phyloP scores from a whole-genome alignment of 2,888 invertebrate genomes.

The Agonopterix arenella region DNA sequence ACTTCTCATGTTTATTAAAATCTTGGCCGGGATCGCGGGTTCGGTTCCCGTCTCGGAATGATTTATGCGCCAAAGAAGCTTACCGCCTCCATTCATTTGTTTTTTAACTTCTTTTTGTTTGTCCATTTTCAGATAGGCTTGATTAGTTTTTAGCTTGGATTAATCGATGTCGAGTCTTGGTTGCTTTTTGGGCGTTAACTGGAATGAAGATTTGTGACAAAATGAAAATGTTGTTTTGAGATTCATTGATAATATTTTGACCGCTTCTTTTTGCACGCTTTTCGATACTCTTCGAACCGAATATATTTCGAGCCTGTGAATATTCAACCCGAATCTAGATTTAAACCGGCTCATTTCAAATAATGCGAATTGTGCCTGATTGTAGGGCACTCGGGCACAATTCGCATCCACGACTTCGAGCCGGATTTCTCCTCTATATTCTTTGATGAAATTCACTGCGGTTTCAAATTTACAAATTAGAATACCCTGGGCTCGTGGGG shows the following conservation, averaged over 20 bases:
- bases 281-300: too few relatives aligned
- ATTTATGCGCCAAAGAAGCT: conserved; percentile 62
- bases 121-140: conserved; percentile 61
- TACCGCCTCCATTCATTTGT: conserved; percentile 70
- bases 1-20: conserved; percentile 71
- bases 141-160: conserved; percentile 70
- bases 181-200: conserved; percentile 27
- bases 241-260: neutral
- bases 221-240: neutral
- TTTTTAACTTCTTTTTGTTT: conserved; percentile 48
- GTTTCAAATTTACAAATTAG: too few relatives aligned
- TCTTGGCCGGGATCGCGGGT: conserved; percentile 48
- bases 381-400: too few relatives aligned
- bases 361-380: too few relatives aligned
- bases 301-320: too few relatives aligned
- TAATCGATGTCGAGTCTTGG: conserved; percentile 42
- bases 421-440: too few relatives aligned
- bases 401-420: too few relatives aligned
- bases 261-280: neutral
- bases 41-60: conserved; percentile 51
- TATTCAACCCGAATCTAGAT: too few relatives aligned
- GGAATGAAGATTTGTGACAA: conserved; percentile 31
- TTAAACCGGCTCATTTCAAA: too few relatives aligned
- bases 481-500: too few relatives aligned
- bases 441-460: too few relatives aligned